Percentiles rank a stretch among this genome's conserved stretches.
phyloP scores from a whole-genome alignment of 1,140 invertebrate genomes.

The Andricus grossulariae region DNA sequence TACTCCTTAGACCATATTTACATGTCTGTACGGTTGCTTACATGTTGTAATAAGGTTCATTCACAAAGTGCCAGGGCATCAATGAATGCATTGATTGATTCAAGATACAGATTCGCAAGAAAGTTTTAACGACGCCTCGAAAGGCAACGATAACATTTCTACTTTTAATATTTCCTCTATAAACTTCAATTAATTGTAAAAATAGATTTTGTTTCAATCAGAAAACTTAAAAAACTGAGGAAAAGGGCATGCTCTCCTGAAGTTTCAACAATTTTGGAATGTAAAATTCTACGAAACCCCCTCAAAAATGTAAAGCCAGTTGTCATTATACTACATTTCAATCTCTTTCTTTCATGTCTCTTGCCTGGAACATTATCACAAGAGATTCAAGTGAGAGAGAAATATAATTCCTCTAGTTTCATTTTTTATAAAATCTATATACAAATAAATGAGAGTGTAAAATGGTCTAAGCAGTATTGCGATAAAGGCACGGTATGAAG shows the following conservation, averaged over 20 bases:
- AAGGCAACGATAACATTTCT: not conserved
- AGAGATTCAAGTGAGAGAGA: too few relatives aligned
- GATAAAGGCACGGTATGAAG: slow-evolving; percentile 4
- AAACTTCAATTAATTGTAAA: not conserved
- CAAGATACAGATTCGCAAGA: not conserved
- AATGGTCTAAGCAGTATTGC: slow-evolving; percentile 1
- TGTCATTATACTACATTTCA: too few relatives aligned
- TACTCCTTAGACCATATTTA: slow-evolving; percentile 7
- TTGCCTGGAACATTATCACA: too few relatives aligned
- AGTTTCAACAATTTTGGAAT: too few relatives aligned
- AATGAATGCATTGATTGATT: slow-evolving; percentile 13
- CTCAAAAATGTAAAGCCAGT: too few relatives aligned
- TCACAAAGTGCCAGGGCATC: not conserved
- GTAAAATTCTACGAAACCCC: too few relatives aligned
- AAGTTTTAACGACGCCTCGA: not conserved
- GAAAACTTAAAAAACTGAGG: too few relatives aligned
- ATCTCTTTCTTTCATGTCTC: too few relatives aligned
- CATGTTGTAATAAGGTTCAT: not conserved
- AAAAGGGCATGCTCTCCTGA: too few relatives aligned
- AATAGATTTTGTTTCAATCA: not conserved
- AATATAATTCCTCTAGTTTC: not conserved
- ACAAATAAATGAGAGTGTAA: not conserved
- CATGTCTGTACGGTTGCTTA: not conserved
- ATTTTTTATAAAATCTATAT: not conserved
- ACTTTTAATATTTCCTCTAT: not conserved